Base-by-base conservation (phyloP, 2,888 invertebrate genomes). In the Drosophila mimica region DNA sequence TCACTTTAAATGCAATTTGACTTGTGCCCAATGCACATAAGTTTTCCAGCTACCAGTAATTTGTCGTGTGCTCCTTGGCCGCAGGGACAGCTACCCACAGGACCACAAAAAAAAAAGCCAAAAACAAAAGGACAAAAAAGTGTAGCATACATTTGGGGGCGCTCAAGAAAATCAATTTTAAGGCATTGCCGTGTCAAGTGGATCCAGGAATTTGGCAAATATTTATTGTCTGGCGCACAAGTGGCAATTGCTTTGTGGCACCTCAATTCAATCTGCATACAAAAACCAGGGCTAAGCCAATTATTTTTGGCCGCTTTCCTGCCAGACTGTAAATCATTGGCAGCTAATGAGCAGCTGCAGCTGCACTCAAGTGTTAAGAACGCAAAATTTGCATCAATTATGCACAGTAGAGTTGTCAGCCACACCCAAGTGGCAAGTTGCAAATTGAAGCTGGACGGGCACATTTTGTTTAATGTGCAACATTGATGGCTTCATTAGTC, bases 1-100 rank as follows among this genome's bases (percentile, higher is more conserved):
- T 84, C 84, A 84, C 84, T 88, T 84, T 84, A 84, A 84, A 84
- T 88, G 89, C 84, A 84, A 84, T 84, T 84, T 88, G 84, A 84
- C 89, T 84, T 84, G 83, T 84, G 89, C 84, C 83, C 86, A 83
- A 86, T 81, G 83, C 83, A 89, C 83, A 83, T 88, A 83, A 86
- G 83, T 84, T 81, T 77, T 70, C 69, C 81, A 65, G 65, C 89
- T 74, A 56, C 61, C 72, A 79, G 81, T 89, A 88, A 84, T 84
- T 84, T 84, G 84, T 84, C 84, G 76, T 88, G 87, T 88, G 83
- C 68, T 83, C 70, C 78, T 86, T 67, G 62, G 25, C 53, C 62
- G 51, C 56, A 13, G 66, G 57, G 54, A 43, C 46, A 46, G 13
- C 20, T 0, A 46, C 20, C 46, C 20, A 8, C 20, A 15, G 15